Evolutionary conservation across 1,140 invertebrate species (phyloP), one percentile per base, ranked within the genome.

Genomic region (Drosophila sturtevanti): DNA sequence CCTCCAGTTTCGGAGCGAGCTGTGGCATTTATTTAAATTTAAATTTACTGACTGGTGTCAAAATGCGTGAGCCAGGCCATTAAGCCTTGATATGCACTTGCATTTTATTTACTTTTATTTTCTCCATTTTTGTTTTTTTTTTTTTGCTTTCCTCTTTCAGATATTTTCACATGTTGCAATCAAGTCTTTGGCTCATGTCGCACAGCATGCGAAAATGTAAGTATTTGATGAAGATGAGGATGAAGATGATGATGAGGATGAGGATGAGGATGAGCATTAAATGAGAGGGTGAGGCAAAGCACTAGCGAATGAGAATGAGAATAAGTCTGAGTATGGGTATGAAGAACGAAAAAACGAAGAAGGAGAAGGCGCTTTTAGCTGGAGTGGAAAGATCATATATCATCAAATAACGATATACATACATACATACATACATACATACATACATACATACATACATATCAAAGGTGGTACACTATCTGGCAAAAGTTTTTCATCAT

Each of bases 161-260:
- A 91, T 86, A 78, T 90, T 68, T 91, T 91, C 72, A 90, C 81
- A 74, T 91, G 90, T 65, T 91, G 90, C 74, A 85, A 81, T 70
- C 82, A 91, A 73, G 90, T 91, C 64, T 91, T 89, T 62, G 90
- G 90, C 59, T 91, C 90, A 77, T 91, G 90, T 91, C 90, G 90
- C 71, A 82, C 86, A 82, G 90, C 90, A 74, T 91, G 90, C 67
- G 90, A 91, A 73, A 91, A 91, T 72, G 90, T 91, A 90, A 91
- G 90, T 91, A 79, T 56, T 34, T 56, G 27, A 34, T 12, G n/a
- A 11, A 4, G 1, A n/a, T 48, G n/a, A 48, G 21, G 21, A 12
- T 22, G 1, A 35, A 0, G 55, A n/a, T n/a, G n/a, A n/a, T n/a
- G n/a, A n/a, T n/a, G n/a, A n/a, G n/a, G 11, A 12, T 18, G 35